Base-by-base conservation (phyloP, 30 jellyfish, hydroid and myxozoan genomes). In the Aurelia coerulea region DNA sequence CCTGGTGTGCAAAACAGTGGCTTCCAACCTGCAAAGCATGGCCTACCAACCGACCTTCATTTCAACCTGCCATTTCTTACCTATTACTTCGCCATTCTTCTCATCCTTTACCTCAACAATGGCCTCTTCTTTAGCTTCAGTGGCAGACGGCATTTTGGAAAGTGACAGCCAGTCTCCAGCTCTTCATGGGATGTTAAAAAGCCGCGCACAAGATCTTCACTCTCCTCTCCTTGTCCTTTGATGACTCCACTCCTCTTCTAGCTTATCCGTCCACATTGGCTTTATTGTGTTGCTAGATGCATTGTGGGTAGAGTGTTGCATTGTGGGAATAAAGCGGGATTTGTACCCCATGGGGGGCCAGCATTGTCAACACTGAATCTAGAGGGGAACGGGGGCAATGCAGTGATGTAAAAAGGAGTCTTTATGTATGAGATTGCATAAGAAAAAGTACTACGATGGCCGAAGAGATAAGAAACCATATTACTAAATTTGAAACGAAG, bases 121-220 rank as follows among this genome's bases (percentile, higher is more conserved):
- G 60, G 78, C 76, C 62, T 86, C 86, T 75, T 86, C 95, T 15
- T 54, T 72, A 76, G 79, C 95, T 76, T 86, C 95, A 62, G 95
- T 71, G 95, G 95, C 83, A 42, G 95, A 73, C 73, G 95, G 87
- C 95, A 86, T 86, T 17, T 65, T 77, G 90, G 19, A 76, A 90
- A 72, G 63, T 46, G 53, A 73, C 56, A 63, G 89, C 95, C 92
- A 15, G 86, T 72, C 68, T 17, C 84, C 90, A 81, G 83, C 83
- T 67, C 78, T 76, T 68, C 86, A 62, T 73, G 56, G 33, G 92
- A 65, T 83, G 92, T 83, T 76, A 37, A 60, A 11, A 32, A 18
- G 86, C 92, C 82, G 67, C 92, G 29, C 92, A 70, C 88, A 72
- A 58, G 92, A 37, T 83, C 92, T 83, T 71, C 65, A 41, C 92